Evolutionary conservation across 2,888 invertebrate genomes (phyloP).

Genomic region (Heliconius erato): DNA sequence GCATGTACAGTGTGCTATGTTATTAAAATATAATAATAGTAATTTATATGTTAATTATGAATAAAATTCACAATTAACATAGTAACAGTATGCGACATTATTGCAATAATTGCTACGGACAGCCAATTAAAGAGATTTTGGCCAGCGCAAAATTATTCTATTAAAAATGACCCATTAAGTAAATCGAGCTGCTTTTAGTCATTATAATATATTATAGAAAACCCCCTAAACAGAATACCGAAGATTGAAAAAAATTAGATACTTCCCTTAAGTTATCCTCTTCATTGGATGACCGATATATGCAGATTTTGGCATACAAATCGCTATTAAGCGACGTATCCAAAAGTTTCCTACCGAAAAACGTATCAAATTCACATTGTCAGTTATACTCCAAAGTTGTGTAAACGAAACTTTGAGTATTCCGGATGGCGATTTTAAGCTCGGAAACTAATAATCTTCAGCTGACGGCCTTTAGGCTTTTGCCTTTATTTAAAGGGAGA

Average conservation of each 20-base stretch:
- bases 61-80: not conserved
- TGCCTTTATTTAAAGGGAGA: slow-evolving; percentile 27
- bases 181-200: no score
- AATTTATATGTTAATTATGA: no score
- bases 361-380: slow-evolving; percentile 36
- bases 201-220: no score
- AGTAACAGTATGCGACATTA: not conserved
- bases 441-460: slow-evolving; percentile 44
- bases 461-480: slow-evolving; percentile 25
- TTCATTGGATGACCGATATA: no score
- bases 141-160: not conserved
- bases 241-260: no score
- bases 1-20: no score
- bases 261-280: no score
- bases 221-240: no score
- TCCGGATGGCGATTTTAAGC: slow-evolving; percentile 35
- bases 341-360: slow-evolving; percentile 30
- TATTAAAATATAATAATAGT: no score
- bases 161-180: no score
- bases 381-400: slow-evolving; percentile 32
- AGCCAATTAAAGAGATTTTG: not conserved
- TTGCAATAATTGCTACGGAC: not conserved
- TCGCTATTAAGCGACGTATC: not conserved
- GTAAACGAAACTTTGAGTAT: slow-evolving; percentile 39
- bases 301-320: no score